Conservation (phyloP, 2,888 invertebrate genomes). For the Rotaria sp. region DNA sequence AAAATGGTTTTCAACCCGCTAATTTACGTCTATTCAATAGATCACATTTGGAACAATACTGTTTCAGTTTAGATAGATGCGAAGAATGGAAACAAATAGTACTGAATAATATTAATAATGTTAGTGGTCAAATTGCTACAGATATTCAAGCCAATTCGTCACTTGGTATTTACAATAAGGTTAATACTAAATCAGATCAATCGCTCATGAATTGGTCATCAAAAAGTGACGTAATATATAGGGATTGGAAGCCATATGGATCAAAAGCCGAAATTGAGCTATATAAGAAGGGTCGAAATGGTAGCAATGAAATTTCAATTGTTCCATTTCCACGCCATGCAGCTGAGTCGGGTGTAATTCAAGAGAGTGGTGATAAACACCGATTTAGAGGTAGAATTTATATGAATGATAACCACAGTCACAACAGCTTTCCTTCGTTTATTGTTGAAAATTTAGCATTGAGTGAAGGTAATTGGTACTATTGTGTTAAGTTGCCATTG, state of each 20-base stretch:
- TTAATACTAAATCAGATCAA: neutral
- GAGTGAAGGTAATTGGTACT: slow-evolving; percentile 14
- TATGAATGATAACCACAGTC: neutral
- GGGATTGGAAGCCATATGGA: neutral
- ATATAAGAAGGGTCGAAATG: neutral
- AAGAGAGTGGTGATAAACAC: neutral
- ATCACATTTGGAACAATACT: neutral
- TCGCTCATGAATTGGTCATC: neutral
- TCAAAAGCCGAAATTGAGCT: neutral
- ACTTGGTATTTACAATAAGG: too few relatives aligned
- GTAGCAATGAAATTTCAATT: neutral
- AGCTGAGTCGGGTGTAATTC: too few relatives aligned
- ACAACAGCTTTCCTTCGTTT: neutral
- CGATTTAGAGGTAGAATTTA: neutral
- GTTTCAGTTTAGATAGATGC: neutral
- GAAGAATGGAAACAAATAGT: neutral
- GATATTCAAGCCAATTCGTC: too few relatives aligned
- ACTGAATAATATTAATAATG: neutral
- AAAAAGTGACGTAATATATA: neutral
- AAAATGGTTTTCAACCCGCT: neutral
- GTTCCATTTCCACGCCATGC: neutral
- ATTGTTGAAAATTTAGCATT: neutral
- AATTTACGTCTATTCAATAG: neutral
- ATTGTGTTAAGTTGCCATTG: neutral
- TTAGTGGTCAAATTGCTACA: too few relatives aligned